Base-by-base conservation (phyloP, 2,888 invertebrate genomes). In the Idaea straminata region DNA sequence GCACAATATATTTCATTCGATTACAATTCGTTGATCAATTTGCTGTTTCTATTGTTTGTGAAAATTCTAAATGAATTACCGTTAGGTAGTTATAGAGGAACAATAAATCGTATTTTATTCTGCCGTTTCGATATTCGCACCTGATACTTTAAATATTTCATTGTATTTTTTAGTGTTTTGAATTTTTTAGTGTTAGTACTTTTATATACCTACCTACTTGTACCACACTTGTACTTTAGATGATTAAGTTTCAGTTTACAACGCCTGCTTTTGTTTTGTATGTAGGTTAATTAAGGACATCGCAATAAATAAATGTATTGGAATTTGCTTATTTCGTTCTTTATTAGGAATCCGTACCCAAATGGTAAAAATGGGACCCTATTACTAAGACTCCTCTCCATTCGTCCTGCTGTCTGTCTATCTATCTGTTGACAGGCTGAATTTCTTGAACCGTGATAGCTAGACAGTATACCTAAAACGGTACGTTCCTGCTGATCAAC, bases 41-140 rank as follows among this genome's bases (percentile, higher is more conserved):
- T 36, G 64, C 61, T 59, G 64, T 67, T 68, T 64, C 75, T 74
- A 77, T 82, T 81, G 79, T 81, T 80, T 77, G 77, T 72, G 71
- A 78, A 79, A 77, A 77, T 77, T 75, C 75, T 79, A 80, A 81
- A 77, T 72, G 74, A 77, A 76, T 82, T 77, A 81, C 73, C 72
- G 75, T 74, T 77, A 73, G 74, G 74, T 66, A 73, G 74, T 74
- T 66, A 69, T 65, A 73, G 75, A 73, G 73, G 70, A 13, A 76
- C 74, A 73, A 79, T 79, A 80, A 79, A 80, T 80, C 75, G 74
- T 67, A 71, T 72, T 76, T 73, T 76, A 77, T 80, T 80, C 76
- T 79, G 71, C 69, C 77, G 72, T 75, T 76, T 73, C 72, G 74
- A 74, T 73, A 78, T 81, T 78, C 73, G 75, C 82, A 82, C 80